A percentile compares a stretch with the other conserved stretches of the same genome.
Evolutionary conservation across 2,888 invertebrate genomes (phyloP).

Genomic region (Eupsilia transversa): DNA sequence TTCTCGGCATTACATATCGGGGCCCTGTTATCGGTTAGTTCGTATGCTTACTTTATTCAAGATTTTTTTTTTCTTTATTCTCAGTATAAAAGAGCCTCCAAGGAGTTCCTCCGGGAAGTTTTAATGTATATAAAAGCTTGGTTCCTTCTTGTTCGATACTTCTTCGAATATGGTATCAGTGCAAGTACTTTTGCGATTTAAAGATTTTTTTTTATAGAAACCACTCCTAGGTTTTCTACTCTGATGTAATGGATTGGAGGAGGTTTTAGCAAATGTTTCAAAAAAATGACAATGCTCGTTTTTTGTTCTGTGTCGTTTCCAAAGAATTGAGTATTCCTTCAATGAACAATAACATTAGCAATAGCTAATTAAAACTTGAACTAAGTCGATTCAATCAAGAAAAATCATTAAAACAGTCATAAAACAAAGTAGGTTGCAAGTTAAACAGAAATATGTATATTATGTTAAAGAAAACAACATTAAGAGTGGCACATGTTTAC

Average conservation of each 20-base stretch:
- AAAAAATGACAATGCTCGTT: background rate
- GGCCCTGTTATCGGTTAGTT: constrained; percentile 56
- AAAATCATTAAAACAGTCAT: background rate
- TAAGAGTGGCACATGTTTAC: background rate
- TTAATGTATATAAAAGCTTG: constrained; percentile 81
- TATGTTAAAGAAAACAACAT: background rate
- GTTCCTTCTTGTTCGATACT: constrained; percentile 68
- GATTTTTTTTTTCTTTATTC: constrained; percentile 58
- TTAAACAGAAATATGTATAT: background rate
- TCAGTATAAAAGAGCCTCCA: constrained; percentile 54
- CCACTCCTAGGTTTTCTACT: constrained; percentile 14
- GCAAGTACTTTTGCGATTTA: constrained; percentile 60
- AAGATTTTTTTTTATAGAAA: constrained; percentile 45
- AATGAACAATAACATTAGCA: background rate
- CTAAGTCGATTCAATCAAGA: background rate
- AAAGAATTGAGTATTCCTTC: background rate
- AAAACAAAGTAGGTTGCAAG: background rate
- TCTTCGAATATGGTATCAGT: constrained; percentile 65
- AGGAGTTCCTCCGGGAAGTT: constrained; percentile 70
- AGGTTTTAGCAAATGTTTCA: background rate
- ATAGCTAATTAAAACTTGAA: background rate
- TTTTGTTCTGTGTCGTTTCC: background rate
- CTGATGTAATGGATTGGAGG: constrained; percentile 15
- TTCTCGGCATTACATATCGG: constrained; percentile 40
- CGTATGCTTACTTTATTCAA: constrained; percentile 63